phyloP scores from a whole-genome alignment of 1,140 invertebrate genomes.

The Caerostris darwini region DNA sequence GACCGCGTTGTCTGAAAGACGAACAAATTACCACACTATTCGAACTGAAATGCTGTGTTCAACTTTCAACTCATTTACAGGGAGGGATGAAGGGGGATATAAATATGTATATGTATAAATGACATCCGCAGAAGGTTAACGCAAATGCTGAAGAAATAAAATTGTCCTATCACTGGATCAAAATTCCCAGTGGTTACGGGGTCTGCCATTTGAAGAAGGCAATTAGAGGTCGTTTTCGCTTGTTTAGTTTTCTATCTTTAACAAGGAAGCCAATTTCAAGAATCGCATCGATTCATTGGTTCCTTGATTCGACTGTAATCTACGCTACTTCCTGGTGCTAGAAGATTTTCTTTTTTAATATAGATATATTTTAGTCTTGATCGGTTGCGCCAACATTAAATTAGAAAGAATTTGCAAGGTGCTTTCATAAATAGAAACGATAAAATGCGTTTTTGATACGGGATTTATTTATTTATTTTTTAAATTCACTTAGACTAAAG shows the following conservation, averaged over 20 bases:
- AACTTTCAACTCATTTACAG: conserved; percentile 24
- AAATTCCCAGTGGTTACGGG: conserved; percentile 45
- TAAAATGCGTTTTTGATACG: neutral
- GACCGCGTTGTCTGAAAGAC: conserved; percentile 27
- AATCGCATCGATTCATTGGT: conserved; percentile 30
- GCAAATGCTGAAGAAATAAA: conserved; percentile 10
- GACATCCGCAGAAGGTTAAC: conserved; percentile 56
- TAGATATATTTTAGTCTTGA: neutral
- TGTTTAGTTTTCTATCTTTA: conserved; percentile 25
- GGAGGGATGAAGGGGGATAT: neutral
- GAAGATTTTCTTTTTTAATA: neutral
- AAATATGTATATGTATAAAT: conserved; percentile 13
- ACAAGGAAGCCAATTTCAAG: conserved; percentile 31
- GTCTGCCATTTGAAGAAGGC: conserved; percentile 45
- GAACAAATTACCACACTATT: conserved; percentile 49
- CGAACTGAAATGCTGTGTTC: conserved; percentile 28
- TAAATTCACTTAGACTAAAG: neutral
- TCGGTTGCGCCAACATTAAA: conserved; percentile 1
- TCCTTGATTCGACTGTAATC: conserved; percentile 15
- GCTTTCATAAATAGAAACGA: neutral
- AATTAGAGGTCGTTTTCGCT: conserved; percentile 46
- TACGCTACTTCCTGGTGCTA: neutral
- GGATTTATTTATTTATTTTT: neutral
- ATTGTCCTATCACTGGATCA: conserved; percentile 20
- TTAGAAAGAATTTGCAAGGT: neutral